phyloP scores from a whole-genome alignment of 2,888 invertebrate genomes.

The Pseudanteris insignis region DNA sequence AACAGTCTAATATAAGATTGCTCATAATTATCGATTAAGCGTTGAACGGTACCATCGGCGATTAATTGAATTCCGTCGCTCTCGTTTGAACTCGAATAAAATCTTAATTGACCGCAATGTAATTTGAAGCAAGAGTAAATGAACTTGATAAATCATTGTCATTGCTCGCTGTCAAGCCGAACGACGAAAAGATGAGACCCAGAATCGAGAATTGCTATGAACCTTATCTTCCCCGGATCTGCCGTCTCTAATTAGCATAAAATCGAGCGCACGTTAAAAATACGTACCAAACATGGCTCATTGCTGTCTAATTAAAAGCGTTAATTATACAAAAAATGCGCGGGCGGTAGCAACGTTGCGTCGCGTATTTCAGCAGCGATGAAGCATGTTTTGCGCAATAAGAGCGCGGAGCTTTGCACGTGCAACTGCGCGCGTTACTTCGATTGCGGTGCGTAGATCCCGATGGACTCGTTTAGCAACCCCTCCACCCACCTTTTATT shows the following conservation, averaged over 20 bases:
- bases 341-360: conserved; percentile 9
- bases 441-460: conserved; percentile 15
- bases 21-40: too few relatives aligned
- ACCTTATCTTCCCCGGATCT: conserved; percentile 21
- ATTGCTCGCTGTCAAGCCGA: conserved; percentile 10
- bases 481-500: too few relatives aligned
- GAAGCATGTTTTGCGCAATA: conserved; percentile 15
- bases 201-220: conserved; percentile 21
- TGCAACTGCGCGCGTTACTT: conserved; percentile 18
- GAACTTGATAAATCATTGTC: conserved; percentile 35
- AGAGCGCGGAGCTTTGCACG: conserved; percentile 35
- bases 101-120: conserved; percentile 1
- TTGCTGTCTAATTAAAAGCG: conserved; percentile 41
- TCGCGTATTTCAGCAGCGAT: conserved; percentile 25
- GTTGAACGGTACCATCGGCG: too few relatives aligned
- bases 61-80: neutral
- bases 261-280: conserved; percentile 33
- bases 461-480: conserved; percentile 12
- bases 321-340: conserved; percentile 37
- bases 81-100: neutral
- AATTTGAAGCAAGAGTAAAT: neutral
- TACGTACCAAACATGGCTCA: conserved; percentile 26
- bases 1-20: too few relatives aligned
- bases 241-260: conserved; percentile 37
- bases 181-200: conserved; percentile 21